phyloP scores from a whole-genome alignment of 2,888 invertebrate genomes.

The Cephonodes hylas region DNA sequence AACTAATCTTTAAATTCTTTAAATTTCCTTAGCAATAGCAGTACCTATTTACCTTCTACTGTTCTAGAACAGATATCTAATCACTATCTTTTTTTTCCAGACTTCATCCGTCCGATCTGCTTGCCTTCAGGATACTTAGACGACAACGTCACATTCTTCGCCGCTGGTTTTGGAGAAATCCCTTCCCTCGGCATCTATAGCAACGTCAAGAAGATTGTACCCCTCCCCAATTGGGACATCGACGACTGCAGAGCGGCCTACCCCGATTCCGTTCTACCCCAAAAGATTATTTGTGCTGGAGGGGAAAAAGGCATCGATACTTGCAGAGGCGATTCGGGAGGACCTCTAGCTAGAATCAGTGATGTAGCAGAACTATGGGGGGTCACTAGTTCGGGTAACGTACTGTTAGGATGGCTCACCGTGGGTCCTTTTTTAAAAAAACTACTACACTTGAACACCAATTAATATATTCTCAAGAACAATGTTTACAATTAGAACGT shows the following conservation, averaged over 20 bases:
- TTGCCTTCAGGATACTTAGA: conserved; percentile 33
- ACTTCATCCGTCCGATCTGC: conserved; percentile 51
- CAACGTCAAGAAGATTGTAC: conserved; percentile 40
- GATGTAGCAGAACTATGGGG: conserved; percentile 39
- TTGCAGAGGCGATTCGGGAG: conserved; percentile 54
- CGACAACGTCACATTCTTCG: conserved; percentile 29
- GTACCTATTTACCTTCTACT: too few species aligned
- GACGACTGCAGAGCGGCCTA: conserved; percentile 33
- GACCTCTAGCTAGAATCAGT: conserved; percentile 39
- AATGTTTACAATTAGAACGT: too few species aligned
- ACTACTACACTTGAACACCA: too few species aligned
- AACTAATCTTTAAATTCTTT: too few species aligned
- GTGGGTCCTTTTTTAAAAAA: too few species aligned
- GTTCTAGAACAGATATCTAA: not conserved
- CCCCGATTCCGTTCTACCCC: conserved; percentile 26
- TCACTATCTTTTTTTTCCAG: conserved; percentile 29
- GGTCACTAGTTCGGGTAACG: conserved; percentile 42
- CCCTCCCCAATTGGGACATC: conserved; percentile 34
- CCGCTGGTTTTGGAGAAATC: conserved; percentile 47
- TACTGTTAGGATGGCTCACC: too few species aligned
- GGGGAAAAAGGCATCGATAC: conserved; percentile 44
- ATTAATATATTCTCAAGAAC: too few species aligned
- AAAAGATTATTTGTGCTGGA: conserved; percentile 47
- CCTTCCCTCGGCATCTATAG: conserved; percentile 29
- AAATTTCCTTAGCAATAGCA: too few species aligned